A percentile compares a stretch with the other conserved stretches of the same genome.
Evolutionary conservation across 2,797 vertebrate species (phyloP).

Genomic region (Microtus agrestis): DNA sequence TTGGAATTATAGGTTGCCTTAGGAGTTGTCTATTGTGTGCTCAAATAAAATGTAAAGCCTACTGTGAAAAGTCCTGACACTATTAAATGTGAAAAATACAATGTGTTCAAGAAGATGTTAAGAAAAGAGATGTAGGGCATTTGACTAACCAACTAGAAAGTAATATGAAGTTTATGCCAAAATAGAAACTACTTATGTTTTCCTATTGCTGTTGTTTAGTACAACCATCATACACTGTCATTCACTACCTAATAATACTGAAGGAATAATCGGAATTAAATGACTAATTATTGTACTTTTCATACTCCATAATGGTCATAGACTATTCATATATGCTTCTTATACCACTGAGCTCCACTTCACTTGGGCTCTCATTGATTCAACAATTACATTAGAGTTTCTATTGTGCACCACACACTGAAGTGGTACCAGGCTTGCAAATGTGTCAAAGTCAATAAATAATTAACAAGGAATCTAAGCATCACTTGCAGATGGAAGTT

Average conservation of each 20-base stretch:
- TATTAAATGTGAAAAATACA: constrained; percentile 86
- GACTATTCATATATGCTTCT: not conserved
- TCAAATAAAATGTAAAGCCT: constrained; percentile 86
- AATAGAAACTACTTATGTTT: constrained; percentile 55
- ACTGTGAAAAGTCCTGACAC: constrained; percentile 86
- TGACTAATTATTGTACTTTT: not conserved
- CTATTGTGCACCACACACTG: not conserved
- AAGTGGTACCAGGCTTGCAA: not conserved
- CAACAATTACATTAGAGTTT: not conserved
- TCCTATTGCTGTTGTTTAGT: constrained; percentile 13
- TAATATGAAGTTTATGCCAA: constrained; percentile 43
- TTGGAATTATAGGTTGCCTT: constrained; percentile 87
- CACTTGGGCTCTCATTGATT: not conserved
- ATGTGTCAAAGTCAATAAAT: not conserved
- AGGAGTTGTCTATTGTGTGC: constrained; percentile 86
- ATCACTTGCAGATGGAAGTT: too few relatives aligned
- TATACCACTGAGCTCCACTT: not conserved
- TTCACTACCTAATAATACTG: not conserved
- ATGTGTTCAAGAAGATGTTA: constrained; percentile 75
- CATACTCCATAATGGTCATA: not conserved
- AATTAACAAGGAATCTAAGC: not conserved
- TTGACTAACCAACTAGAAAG: constrained; percentile 71
- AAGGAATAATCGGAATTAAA: not conserved
- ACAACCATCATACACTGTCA: not conserved
- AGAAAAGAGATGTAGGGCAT: constrained; percentile 61